These are phyloP conservation scores for Hyaena hyaena DNA, from an alignment of 2,113 vertebrate genomes.

Conservation along the genomic window DNA sequence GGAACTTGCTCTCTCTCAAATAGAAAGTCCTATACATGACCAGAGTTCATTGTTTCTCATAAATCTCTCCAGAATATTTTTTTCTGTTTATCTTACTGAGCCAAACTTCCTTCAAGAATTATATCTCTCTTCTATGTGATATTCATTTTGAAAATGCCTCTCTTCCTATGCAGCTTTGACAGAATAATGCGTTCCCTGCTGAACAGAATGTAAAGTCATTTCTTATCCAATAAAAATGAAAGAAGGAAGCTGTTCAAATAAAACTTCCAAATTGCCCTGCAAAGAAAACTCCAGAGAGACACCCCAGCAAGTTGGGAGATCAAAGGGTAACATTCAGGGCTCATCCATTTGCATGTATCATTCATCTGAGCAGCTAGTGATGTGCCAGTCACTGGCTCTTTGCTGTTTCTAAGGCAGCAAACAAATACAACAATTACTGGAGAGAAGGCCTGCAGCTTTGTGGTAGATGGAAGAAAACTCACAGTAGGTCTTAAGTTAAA, in stretches of 20 bases:
- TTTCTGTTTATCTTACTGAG: slow-evolving; percentile 77
- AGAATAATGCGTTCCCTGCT: slow-evolving; percentile 86
- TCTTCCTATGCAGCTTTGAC: slow-evolving; percentile 78
- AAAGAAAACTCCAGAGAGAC: slow-evolving; percentile 76
- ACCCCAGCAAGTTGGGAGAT: slow-evolving; percentile 56
- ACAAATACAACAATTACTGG: slow-evolving; percentile 67
- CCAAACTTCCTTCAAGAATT: slow-evolving; percentile 81
- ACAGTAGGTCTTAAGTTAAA: background rate
- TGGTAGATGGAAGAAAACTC: background rate
- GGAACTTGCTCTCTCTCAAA: slow-evolving; percentile 10
- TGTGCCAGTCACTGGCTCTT: slow-evolving; percentile 70
- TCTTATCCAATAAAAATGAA: slow-evolving; percentile 83
- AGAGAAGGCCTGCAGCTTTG: background rate
- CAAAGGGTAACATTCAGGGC: slow-evolving; percentile 63
- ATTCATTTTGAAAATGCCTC: slow-evolving; percentile 81
- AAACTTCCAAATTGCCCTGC: slow-evolving; percentile 76
- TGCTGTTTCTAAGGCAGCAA: slow-evolving; percentile 75
- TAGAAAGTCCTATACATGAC: background rate
- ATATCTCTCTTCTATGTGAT: slow-evolving; percentile 76
- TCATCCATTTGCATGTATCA: slow-evolving; percentile 71
- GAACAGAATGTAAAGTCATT: slow-evolving; percentile 79
- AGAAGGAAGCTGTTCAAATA: slow-evolving; percentile 81
- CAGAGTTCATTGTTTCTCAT: slow-evolving; percentile 54
- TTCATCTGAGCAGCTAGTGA: slow-evolving; percentile 58
- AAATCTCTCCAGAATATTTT: slow-evolving; percentile 66